Evolutionary conservation across 1,140 invertebrate genomes (phyloP).

Genomic region (Rhopalosiphum padi): DNA sequence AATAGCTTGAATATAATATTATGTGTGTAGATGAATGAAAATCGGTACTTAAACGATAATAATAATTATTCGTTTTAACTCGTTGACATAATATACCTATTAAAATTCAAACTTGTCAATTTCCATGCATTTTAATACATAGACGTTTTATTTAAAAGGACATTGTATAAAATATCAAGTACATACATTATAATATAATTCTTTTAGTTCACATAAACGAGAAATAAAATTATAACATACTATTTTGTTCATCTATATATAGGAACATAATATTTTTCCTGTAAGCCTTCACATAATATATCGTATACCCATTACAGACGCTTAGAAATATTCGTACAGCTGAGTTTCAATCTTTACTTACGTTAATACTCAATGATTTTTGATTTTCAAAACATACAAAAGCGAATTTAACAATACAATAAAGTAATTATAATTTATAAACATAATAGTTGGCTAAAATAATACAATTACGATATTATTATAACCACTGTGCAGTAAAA

Average conservation of each 20-base stretch:
- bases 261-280: too few species aligned
- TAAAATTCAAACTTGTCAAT: too few species aligned
- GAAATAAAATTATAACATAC: neutral
- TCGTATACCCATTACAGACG: too few species aligned
- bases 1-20: neutral
- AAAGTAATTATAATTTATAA: neutral
- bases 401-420: neutral
- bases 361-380: neutral
- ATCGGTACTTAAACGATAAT: neutral
- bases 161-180: neutral
- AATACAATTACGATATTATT: neutral
- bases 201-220: neutral
- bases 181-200: neutral
- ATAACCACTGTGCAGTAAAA: neutral
- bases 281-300: too few species aligned
- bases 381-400: neutral
- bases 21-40: neutral
- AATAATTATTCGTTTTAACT: neutral
- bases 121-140: neutral
- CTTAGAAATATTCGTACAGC: neutral
- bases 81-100: too few species aligned
- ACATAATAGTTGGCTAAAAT: neutral
- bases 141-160: neutral
- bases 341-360: neutral
- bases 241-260: neutral